Evolutionary conservation across 2,888 invertebrate genomes (phyloP), one percentile per base, ranked within the genome.

Genomic region (Tipula confusa): DNA sequence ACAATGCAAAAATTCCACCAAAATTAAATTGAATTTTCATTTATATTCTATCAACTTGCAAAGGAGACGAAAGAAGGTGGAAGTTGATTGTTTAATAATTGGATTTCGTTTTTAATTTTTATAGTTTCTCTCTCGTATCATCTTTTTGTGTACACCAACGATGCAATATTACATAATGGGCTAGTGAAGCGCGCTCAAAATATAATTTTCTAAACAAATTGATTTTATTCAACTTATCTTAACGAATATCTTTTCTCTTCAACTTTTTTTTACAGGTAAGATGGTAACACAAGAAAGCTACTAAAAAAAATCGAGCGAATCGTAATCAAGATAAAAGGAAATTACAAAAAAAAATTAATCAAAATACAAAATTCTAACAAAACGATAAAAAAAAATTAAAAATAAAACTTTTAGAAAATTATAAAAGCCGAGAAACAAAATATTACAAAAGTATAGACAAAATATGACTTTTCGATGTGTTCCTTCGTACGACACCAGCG

Each of bases 401-500:
- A 13, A 82, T 29, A 48, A 29, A 24, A 28, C 82, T 36, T 36
- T 24, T 43, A 43, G 15, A 24, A 64, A 1, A 43, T 43, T 64
- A 83, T n/a, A 31, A 15, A 64, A 43, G 18, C 29, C 18, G n/a
- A 18, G 11, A 79, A 83, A 29, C n/a, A 15, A 33, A 29, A 18
- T 13, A 4, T 31, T 36, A 79, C 11, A 82, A 82, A 82, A 29
- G 33, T 11, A 43, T 29, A 83, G 29, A 43, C 15, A 43, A 29
- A 83, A 83, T n/a, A 84, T 84, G 84, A 83, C 84, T 13, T 84
- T 84, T 83, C 84, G 84, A 24, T 84, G 84, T 83, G 84, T 84
- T 79, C 84, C 84, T 15, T 84, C 84, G 15, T 84, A 84, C 33
- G 84, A 84, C 82, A 83, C 84, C 28, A 84, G 84, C 83, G 84